Conservation (phyloP, 2,113 vertebrate genomes). For the Coptodon bakossiorum region DNA sequence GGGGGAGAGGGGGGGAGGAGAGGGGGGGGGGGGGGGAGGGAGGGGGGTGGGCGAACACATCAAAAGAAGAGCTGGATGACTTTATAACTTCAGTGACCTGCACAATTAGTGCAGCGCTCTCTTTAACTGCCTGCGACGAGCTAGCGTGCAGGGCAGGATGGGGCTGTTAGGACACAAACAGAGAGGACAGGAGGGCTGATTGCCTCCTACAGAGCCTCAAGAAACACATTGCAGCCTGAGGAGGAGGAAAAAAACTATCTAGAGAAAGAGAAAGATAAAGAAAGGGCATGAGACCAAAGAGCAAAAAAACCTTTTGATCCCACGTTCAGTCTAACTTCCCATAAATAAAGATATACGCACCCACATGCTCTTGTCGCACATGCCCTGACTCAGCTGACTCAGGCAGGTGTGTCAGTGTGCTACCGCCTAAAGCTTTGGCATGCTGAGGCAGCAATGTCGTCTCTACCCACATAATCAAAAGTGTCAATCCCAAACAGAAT, state of each 20-base stretch:
- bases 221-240: neutral
- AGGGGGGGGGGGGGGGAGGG: neutral
- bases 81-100: constrained; percentile 17
- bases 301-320: neutral
- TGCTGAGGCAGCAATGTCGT: constrained; percentile 33
- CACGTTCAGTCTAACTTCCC: neutral
- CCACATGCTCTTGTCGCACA: constrained; percentile 11
- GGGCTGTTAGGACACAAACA: constrained; percentile 20
- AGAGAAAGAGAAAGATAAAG: neutral
- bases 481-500: neutral
- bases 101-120: constrained; percentile 19
- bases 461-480: constrained; percentile 24
- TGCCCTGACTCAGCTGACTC: constrained; percentile 42
- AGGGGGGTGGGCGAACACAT: neutral
- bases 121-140: constrained; percentile 10
- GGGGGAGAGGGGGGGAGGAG: no score
- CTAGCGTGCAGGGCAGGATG: neutral
- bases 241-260: neutral
- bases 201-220: neutral
- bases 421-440: constrained; percentile 17
- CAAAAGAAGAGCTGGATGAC: constrained; percentile 3
- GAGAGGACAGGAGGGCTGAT: neutral
- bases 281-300: neutral
- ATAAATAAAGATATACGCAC: constrained; percentile 15
- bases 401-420: constrained; percentile 53